Evolutionary conservation across 2,113 vertebrate species (phyloP).

Genomic region (Diphyllodes magnificus): DNA sequence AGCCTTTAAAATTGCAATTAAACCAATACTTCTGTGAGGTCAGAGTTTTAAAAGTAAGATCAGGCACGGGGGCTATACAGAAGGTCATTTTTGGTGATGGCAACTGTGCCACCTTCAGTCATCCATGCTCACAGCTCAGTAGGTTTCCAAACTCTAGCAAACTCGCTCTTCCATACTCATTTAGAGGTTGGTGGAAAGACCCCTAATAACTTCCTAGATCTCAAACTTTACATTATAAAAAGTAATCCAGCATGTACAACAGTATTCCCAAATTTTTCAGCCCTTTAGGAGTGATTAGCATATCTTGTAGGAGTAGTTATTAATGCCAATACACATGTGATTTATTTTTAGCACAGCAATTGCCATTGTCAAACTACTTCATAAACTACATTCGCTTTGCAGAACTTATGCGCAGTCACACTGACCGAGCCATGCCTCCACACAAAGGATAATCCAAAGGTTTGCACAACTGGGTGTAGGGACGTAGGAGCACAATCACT

Average conservation of each 20-base stretch:
- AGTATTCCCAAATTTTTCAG: not conserved
- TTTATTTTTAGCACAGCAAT: not conserved
- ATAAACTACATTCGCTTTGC: not conserved
- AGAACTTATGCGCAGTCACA: not conserved
- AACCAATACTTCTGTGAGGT: not conserved
- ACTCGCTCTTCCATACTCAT: not conserved
- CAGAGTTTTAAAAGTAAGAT: not conserved
- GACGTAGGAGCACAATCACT: not conserved
- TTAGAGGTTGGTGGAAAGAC: not conserved
- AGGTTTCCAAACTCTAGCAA: not conserved
- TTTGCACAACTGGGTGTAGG: fast-evolving
- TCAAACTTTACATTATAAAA: not conserved
- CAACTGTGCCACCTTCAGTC: not conserved
- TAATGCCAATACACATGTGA: not conserved
- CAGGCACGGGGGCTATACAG: not conserved
- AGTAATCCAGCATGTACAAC: not conserved
- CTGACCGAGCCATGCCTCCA: not conserved
- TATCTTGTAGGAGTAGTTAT: not conserved
- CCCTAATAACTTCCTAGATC: not conserved
- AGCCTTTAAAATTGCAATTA: not conserved
- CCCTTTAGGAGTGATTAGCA: not conserved
- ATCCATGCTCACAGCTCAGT: not conserved
- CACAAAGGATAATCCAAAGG: not conserved
- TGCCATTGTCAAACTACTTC: not conserved
- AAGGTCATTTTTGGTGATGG: not conserved